Conservation (phyloP, 2,113 vertebrate genomes). For the Misgurnus anguillicaudatus region DNA sequence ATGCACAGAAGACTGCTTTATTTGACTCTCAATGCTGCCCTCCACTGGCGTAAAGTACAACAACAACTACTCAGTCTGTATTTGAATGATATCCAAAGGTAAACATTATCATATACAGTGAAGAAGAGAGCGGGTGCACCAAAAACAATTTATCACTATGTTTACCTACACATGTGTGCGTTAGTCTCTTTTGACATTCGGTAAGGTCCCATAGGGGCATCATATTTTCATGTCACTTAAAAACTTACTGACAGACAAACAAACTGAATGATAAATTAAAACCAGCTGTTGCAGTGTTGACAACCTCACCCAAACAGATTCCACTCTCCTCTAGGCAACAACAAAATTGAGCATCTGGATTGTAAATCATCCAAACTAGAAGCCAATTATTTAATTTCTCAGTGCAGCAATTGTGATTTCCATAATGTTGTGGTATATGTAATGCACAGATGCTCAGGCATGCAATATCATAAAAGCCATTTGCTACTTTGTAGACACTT, state of each 20-base stretch:
- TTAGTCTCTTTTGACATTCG: neutral
- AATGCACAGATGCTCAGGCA: neutral
- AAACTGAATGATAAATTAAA: neutral
- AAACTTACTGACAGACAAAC: neutral
- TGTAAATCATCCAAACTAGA: neutral
- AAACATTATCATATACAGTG: neutral
- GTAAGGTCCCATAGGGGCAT: neutral
- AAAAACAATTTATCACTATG: neutral
- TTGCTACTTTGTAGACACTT: too few relatives aligned
- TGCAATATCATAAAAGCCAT: too few relatives aligned
- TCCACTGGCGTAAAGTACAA: constrained; percentile 34
- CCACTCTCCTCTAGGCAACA: neutral
- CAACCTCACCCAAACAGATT: neutral
- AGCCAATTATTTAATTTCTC: neutral
- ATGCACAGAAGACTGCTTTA: neutral
- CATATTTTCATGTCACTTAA: neutral
- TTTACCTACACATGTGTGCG: neutral
- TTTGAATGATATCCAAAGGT: neutral
- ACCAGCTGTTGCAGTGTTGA: constrained; percentile 7
- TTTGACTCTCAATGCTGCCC: constrained; percentile 43
- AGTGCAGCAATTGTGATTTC: neutral
- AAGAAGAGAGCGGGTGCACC: too few relatives aligned
- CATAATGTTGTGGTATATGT: neutral
- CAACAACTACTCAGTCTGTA: neutral
- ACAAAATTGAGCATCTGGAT: neutral